Conservation (phyloP, 2,888 invertebrate genomes). For the Ametastegia equiseti region DNA sequence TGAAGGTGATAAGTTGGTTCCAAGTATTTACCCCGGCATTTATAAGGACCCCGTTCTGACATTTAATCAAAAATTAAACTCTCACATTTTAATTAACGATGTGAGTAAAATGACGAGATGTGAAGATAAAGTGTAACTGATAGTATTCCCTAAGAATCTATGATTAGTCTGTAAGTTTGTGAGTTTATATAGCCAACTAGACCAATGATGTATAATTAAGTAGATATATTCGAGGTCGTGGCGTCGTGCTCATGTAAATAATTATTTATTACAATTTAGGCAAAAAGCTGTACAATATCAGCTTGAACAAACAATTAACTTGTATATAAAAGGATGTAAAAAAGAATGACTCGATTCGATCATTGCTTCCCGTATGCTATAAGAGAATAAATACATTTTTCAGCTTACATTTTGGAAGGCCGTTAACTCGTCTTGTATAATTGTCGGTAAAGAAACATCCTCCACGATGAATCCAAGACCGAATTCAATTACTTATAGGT, state of each 20-base stretch:
- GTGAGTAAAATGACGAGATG: background rate
- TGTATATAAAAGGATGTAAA: conserved; percentile 24
- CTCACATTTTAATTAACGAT: conserved; percentile 3
- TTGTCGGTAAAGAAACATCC: background rate
- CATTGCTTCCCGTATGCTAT: background rate
- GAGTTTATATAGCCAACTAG: too few species aligned
- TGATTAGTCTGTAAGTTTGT: conserved; percentile 1
- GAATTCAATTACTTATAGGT: background rate
- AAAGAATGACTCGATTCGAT: background rate
- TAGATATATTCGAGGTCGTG: background rate
- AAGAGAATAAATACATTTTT: background rate
- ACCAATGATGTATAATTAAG: too few species aligned
- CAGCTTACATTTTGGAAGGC: background rate
- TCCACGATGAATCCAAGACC: background rate
- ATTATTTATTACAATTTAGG: conserved; percentile 31
- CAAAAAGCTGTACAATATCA: background rate
- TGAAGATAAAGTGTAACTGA: background rate
- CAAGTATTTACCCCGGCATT: background rate
- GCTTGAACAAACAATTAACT: background rate
- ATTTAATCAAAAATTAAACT: conserved; percentile 6
- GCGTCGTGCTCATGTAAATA: conserved; percentile 27
- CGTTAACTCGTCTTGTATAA: background rate
- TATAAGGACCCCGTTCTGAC: background rate
- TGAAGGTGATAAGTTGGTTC: background rate
- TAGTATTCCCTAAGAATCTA: background rate